Evolutionary conservation across 2,888 invertebrate genomes (phyloP).

Genomic region (Serripes groenlandicus): DNA sequence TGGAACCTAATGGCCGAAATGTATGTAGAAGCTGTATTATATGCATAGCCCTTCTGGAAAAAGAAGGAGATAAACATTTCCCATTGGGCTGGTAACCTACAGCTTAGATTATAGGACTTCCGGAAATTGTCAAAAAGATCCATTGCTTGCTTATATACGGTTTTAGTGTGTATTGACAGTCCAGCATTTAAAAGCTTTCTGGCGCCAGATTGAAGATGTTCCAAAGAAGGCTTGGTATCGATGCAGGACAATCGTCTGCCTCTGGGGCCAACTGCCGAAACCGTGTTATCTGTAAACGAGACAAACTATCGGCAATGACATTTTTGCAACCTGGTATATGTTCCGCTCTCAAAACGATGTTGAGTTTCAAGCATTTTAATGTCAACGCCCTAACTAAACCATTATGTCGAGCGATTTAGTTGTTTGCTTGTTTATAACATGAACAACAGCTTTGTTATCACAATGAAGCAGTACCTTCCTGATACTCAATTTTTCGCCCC

Average conservation of each 20-base stretch:
- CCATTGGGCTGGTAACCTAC: constrained; percentile 15
- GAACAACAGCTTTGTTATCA: constrained; percentile 37
- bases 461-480: constrained; percentile 23
- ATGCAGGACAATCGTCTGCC: constrained; percentile 15
- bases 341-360: constrained; percentile 36
- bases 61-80: constrained; percentile 8
- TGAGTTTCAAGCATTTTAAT: constrained; percentile 35
- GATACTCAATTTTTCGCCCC: constrained; percentile 29
- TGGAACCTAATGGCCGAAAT: constrained; percentile 19
- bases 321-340: constrained; percentile 32
- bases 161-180: constrained; percentile 10
- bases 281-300: constrained; percentile 46
- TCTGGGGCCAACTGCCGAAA: constrained; percentile 39
- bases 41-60: constrained; percentile 21
- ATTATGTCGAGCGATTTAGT: constrained; percentile 27
- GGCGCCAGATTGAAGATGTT: constrained; percentile 30
- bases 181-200: constrained; percentile 22
- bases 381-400: constrained; percentile 36
- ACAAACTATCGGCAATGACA: constrained; percentile 26
- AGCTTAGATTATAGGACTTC: background rate
- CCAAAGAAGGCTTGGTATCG: constrained; percentile 45
- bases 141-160: constrained; percentile 19
- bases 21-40: constrained; percentile 18
- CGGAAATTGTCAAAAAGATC: constrained; percentile 11
- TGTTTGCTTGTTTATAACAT: constrained; percentile 34